A percentile compares a stretch with the other conserved stretches of the same genome.
phyloP scores from a whole-genome alignment of 2,797 vertebrate species.

The Peromyscus attwateri region DNA sequence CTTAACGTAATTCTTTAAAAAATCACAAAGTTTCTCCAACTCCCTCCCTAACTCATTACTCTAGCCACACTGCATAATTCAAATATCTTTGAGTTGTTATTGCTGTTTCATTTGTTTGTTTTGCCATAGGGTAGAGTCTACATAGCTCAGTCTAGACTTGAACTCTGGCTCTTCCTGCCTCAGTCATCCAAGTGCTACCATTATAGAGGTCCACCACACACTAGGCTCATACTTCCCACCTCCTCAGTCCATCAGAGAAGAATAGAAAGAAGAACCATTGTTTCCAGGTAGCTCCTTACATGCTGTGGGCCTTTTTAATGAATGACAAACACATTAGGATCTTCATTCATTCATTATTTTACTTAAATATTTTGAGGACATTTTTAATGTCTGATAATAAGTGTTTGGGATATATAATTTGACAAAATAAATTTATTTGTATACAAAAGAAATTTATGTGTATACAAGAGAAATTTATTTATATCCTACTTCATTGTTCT shows the following conservation, averaged over 20 bases:
- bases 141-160: not conserved
- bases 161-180: not conserved
- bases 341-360: not conserved
- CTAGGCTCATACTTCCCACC: not conserved
- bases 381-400: not conserved
- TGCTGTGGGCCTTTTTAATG: not conserved
- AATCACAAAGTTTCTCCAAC: not conserved
- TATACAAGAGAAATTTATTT: not conserved
- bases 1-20: not conserved
- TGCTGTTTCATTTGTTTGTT: not conserved
- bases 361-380: slow-evolving; percentile 12
- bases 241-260: not conserved
- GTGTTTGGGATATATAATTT: not conserved
- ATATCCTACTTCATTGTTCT: not conserved
- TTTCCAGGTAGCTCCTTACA: not conserved
- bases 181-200: not conserved
- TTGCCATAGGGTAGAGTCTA: not conserved
- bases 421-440: not conserved
- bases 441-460: not conserved
- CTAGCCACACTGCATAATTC: not conserved
- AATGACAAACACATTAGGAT: not conserved
- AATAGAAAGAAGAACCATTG: not conserved
- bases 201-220: not conserved
- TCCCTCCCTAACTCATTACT: not conserved
- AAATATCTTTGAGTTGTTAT: not conserved